Conservation (phyloP, 2,113 vertebrate genomes). For the Mormyrus lacerda region DNA sequence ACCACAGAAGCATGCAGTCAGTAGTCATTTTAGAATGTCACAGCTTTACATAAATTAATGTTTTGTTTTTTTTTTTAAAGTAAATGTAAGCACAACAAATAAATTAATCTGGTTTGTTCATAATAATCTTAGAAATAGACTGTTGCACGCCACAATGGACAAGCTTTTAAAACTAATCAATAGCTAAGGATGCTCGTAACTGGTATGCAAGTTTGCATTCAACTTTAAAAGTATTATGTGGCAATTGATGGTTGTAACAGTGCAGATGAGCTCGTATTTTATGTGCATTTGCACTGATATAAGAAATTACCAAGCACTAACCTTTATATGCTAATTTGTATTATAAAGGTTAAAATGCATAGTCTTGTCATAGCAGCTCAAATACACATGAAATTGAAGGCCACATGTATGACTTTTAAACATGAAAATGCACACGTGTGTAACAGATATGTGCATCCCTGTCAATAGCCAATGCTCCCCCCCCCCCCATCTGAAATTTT, state of each 20-base stretch:
- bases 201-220: not conserved
- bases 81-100: not conserved
- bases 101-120: not conserved
- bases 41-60: not conserved
- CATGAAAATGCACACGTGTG: not conserved
- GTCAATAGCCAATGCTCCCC: not conserved
- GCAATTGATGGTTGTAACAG: not conserved
- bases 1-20: not conserved
- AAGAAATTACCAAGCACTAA: not conserved
- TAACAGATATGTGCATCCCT: not conserved
- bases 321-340: too few relatives aligned
- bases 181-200: not conserved
- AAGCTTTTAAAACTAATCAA: not conserved
- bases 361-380: too few relatives aligned
- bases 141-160: not conserved
- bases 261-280: not conserved
- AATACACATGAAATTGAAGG: too few relatives aligned
- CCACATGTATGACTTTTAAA: not conserved
- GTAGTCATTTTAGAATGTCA: not conserved
- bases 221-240: not conserved
- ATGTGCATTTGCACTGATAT: not conserved
- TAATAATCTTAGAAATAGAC: not conserved
- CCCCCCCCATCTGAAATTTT: not conserved
- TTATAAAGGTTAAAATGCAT: too few relatives aligned
- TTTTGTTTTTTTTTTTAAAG: too few relatives aligned